Conservation (phyloP, 1,140 invertebrate species). For the Aethina tumida region DNA sequence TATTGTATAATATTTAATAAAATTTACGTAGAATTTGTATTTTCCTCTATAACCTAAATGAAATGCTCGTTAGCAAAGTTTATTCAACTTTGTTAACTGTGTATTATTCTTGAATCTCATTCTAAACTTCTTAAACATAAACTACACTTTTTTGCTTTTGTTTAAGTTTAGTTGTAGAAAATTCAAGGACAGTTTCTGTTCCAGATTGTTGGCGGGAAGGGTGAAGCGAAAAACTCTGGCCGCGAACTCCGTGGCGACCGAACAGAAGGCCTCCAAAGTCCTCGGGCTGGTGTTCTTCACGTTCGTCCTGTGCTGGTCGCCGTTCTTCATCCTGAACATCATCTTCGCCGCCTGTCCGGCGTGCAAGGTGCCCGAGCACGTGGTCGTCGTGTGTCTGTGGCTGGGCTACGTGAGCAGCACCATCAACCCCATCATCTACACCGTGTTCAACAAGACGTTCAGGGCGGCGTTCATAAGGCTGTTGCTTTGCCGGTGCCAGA, state of each 20-base stretch:
- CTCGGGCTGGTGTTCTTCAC: constrained; percentile 82
- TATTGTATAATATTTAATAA: no score
- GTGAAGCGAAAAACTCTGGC: constrained; percentile 54
- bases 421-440: constrained; percentile 80
- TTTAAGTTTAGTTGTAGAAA: no score
- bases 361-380: constrained; percentile 57
- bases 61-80: no score
- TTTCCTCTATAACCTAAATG: no score
- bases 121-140: no score
- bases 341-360: constrained; percentile 64
- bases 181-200: no score
- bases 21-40: no score
- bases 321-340: constrained; percentile 82
- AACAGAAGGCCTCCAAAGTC: constrained; percentile 76
- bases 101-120: no score
- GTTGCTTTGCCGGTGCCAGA: constrained; percentile 62
- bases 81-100: no score
- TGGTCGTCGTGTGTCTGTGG: constrained; percentile 74
- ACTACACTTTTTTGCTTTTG: no score
- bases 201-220: constrained; percentile 54
- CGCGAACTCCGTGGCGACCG: constrained; percentile 68
- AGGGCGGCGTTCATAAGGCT: constrained; percentile 72
- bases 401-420: constrained; percentile 82
- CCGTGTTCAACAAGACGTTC: constrained; percentile 81
- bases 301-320: constrained; percentile 84